Conservation (phyloP, 2,113 vertebrate species). For the Ploceus nigricollis region DNA sequence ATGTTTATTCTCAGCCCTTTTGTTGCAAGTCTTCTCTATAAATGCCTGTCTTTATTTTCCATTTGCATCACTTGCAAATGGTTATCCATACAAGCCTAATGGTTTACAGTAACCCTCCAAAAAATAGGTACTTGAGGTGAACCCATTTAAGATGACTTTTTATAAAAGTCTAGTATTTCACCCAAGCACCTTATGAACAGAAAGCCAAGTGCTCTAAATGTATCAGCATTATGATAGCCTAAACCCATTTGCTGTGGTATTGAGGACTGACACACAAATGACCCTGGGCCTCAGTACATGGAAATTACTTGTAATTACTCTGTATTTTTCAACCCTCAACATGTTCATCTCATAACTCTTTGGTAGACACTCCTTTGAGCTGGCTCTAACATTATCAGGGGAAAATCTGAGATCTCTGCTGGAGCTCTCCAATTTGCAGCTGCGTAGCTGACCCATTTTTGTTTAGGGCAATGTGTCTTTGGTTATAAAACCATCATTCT, state of each 20-base stretch:
- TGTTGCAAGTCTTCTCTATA: not conserved
- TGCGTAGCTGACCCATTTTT: constrained; percentile 16
- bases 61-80: constrained; percentile 22
- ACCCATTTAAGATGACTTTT: not conserved
- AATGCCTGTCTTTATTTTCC: constrained; percentile 18
- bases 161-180: not conserved
- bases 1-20: constrained; percentile 37
- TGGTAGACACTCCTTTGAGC: constrained; percentile 10
- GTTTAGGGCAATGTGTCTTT: constrained; percentile 50
- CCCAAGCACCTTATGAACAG: not conserved
- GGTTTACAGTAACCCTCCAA: constrained; percentile 39
- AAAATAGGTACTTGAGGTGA: not conserved
- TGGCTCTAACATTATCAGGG: not conserved
- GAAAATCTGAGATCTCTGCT: constrained; percentile 33
- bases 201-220: constrained; percentile 7
- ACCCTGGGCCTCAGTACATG: constrained; percentile 22
- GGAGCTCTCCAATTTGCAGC: constrained; percentile 31
- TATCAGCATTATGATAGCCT: not conserved
- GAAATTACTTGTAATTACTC: constrained; percentile 60
- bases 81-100: constrained; percentile 12
- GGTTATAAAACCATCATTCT: constrained; percentile 60
- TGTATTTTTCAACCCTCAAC: constrained; percentile 36
- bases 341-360: constrained; percentile 14
- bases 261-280: constrained; percentile 21
- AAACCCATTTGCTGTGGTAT: constrained; percentile 49